A percentile compares a stretch with the other conserved stretches of the same genome.
These are phyloP conservation scores for Corythaixoides concolor DNA, from an alignment of 2,113 vertebrate genomes.

Conservation along the genomic window DNA sequence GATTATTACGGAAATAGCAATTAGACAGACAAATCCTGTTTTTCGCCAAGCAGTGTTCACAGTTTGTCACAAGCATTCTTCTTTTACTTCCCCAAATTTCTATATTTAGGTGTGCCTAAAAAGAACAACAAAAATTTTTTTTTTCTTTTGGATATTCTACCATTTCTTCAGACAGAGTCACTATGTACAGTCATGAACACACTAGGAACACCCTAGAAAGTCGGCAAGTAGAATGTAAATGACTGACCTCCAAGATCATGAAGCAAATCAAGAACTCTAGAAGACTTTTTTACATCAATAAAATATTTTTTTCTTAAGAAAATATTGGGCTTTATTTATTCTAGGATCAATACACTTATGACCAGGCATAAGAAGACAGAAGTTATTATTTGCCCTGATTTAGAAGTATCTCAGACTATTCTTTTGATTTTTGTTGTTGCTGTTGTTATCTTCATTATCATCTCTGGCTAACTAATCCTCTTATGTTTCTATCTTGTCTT, in stretches of 20 bases:
- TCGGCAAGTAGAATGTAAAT: background rate
- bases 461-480: background rate
- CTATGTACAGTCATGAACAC: background rate
- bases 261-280: background rate
- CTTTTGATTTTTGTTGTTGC: background rate
- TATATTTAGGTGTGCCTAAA: background rate
- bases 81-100: background rate
- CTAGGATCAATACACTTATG: background rate
- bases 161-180: constrained; percentile 14
- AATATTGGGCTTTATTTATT: background rate
- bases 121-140: background rate
- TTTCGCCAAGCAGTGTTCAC: background rate
- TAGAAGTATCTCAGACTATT: background rate
- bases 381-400: background rate
- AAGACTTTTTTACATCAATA: background rate
- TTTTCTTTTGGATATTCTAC: background rate
- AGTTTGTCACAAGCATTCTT: background rate
- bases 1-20: background rate
- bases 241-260: background rate
- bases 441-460: background rate
- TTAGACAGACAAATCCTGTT: background rate
- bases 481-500: background rate
- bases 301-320: background rate
- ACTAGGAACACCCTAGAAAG: constrained; percentile 14
- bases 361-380: background rate